Conservation (phyloP, 2,113 vertebrate genomes). For the Salvelinus namaycush region DNA sequence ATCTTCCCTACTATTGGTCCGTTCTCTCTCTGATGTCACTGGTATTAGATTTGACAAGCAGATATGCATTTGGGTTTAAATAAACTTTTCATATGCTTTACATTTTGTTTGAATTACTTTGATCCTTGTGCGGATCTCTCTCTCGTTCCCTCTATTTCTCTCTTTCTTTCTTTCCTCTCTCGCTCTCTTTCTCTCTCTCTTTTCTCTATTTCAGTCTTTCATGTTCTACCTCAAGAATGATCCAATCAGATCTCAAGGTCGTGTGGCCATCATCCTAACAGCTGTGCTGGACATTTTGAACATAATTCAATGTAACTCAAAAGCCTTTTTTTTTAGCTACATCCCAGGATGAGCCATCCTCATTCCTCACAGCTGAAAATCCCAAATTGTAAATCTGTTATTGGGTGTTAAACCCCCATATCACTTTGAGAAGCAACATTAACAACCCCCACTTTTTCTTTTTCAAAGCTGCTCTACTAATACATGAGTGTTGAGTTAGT, state of each 20-base stretch:
- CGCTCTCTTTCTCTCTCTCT: constrained; percentile 40
- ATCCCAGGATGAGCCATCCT: constrained; percentile 60
- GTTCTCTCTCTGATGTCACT: constrained; percentile 43
- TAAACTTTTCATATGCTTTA: constrained; percentile 68
- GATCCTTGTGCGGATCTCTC: constrained; percentile 63
- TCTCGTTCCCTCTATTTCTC: neutral
- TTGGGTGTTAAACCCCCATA: constrained; percentile 64
- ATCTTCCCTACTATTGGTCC: constrained; percentile 56
- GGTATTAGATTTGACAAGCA: constrained; percentile 56
- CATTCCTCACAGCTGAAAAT: constrained; percentile 45
- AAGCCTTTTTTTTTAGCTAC: constrained; percentile 54
- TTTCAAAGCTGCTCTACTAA: constrained; percentile 61
- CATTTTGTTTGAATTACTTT: constrained; percentile 72
- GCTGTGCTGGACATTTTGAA: constrained; percentile 68
- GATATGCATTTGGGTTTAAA: constrained; percentile 59
- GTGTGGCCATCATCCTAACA: constrained; percentile 44
- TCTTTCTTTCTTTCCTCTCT: neutral
- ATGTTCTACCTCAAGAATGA: constrained; percentile 56
- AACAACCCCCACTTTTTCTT: constrained; percentile 41
- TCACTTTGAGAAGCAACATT: constrained; percentile 55
- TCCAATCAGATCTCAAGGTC: constrained; percentile 53
- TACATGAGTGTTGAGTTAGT: constrained; percentile 65
- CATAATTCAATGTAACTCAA: constrained; percentile 58
- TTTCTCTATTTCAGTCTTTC: constrained; percentile 58
- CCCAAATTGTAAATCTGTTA: constrained; percentile 59